Conservation (phyloP, 2,797 vertebrate genomes). For the Sphaeramia orbicularis region DNA sequence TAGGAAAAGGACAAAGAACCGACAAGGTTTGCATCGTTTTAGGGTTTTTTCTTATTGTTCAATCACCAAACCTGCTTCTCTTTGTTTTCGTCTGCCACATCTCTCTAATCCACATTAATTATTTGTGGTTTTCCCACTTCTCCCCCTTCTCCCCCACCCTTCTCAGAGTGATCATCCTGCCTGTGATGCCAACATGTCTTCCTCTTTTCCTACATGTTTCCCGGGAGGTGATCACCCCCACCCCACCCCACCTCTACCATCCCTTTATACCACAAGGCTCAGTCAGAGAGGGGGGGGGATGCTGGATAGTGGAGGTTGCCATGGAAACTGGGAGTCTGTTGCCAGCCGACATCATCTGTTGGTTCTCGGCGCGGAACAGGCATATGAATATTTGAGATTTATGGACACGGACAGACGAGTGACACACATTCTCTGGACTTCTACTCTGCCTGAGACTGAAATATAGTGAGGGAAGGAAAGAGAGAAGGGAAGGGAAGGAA, state of each 20-base stretch:
- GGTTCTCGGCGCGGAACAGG: slow-evolving; percentile 38
- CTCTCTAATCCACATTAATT: slow-evolving; percentile 10
- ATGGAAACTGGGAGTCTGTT: slow-evolving; percentile 82
- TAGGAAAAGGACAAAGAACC: slow-evolving; percentile 48
- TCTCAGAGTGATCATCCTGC: slow-evolving; percentile 24
- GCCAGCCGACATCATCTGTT: slow-evolving; percentile 72
- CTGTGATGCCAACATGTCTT: slow-evolving; percentile 32
- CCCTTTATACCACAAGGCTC: slow-evolving; percentile 36
- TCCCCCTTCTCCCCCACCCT: slow-evolving; percentile 8
- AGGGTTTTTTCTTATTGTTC: neutral
- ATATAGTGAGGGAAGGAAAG: slow-evolving; percentile 11
- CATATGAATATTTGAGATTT: slow-evolving; percentile 81
- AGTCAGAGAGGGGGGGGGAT: slow-evolving; percentile 37
- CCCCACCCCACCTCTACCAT: slow-evolving; percentile 13
- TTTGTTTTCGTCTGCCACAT: slow-evolving; percentile 12
- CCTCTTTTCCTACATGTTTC: slow-evolving; percentile 42
- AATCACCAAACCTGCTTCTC: neutral
- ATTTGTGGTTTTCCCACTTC: slow-evolving; percentile 1
- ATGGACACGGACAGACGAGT: slow-evolving; percentile 63
- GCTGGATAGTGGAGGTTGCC: slow-evolving; percentile 72
- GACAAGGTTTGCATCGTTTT: neutral
- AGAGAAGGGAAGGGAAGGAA: neutral
- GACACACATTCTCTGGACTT: slow-evolving; percentile 38
- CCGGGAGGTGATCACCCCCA: slow-evolving; percentile 36
- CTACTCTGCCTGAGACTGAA: slow-evolving; percentile 2